Base-by-base conservation (phyloP, 2,797 vertebrate genomes). In the Chaetodon trifasciatus region DNA sequence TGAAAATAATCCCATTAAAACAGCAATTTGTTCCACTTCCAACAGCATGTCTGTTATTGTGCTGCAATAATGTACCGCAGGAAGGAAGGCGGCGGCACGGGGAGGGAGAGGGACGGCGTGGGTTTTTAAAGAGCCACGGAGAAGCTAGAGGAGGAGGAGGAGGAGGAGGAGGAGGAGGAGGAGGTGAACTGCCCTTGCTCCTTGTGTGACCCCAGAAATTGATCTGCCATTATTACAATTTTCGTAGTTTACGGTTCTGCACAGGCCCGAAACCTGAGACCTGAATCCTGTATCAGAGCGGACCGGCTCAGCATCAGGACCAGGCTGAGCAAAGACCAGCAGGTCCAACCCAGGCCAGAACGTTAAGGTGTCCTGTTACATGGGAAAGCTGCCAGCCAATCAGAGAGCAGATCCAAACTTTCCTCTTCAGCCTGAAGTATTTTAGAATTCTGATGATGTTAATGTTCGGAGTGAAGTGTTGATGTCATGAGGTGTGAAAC, bases 1-100 rank as follows among this genome's bases (percentile, higher is more conserved):
- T 81, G 53, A 74, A 91, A 92, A 91, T 89, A 88, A 94, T 94
- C 91, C 86, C 86, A 88, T 93, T 93, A 91, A 89, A 93, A 87
- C 85, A 81, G 67, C 74, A 83, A 88, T 93, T 91, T 91, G 88
- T 90, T 90, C 84, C 88, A 86, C 87, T 84, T 87, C 87, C 81
- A 82, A 81, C 82, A 85, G 81, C 78, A 58, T 70, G 80, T 91
- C 62, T 74, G 68, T 88, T 86, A 87, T 92, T 89, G 86, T 86
- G 73, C 70, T 76, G 74, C 61, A 28, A 86, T 90, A 79, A 88
- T 85, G 70, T 80, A 76, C 24, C 24, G 17, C 76, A 23, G 64
- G 46, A 58, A 37, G 69, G 74, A 50, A 81, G 70, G 66, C 72
- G 69, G 28, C 75, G 72, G 49, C 47, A 9, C 44, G 35, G 70